Evolutionary conservation across 1,140 invertebrate genomes (phyloP), one percentile per base, ranked within the genome.

Genomic region (Drosophila subpulchrella): DNA sequence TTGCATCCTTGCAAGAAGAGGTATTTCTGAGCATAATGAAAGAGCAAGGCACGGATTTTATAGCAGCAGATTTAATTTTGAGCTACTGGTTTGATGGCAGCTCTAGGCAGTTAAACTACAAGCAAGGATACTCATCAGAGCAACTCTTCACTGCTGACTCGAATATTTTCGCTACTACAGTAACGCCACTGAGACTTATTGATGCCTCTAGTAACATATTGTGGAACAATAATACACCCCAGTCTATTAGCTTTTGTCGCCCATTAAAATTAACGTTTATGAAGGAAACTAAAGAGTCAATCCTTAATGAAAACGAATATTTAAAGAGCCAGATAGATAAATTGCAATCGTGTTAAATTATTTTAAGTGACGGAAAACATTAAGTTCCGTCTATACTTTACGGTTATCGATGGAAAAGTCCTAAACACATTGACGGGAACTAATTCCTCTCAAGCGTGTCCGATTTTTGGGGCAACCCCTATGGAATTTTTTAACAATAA

Each of bases 371-470:
- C 2, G 30, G 30, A n/a, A 51, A 51, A 17, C 13, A 27, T 55
- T 13, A 30, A 24, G 36, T 55, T 55, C 17, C 15, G n/a, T 4
- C 6, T 55, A 32, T 30, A 30, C 6, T 30, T 30, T 6, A 30
- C 30, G 30, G 30, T 30, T 30, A 30, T 30, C 30, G 38, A 55
- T 27, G 53, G 20, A 4, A 55, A 55, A 20, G 38, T 55, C 4
- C 13, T 55, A 6, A 55, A 55, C 20, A 38, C 38, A 2, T n/a
- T 55, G 36, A 55, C 53, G 17, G 53, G 36, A 20, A 55, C 53
- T 5, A 55, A 27, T n/a, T 55, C 53, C 6, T 27, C 17, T 11
- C 53, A 41, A 41, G 53, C 34, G 7, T 53, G 32, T 34, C 53
- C 20, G 36, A 55, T 55, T 39, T 41, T 11, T 55, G 36, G 17